Conservation (phyloP, 2,113 vertebrate genomes). For the Piprites chloris region DNA sequence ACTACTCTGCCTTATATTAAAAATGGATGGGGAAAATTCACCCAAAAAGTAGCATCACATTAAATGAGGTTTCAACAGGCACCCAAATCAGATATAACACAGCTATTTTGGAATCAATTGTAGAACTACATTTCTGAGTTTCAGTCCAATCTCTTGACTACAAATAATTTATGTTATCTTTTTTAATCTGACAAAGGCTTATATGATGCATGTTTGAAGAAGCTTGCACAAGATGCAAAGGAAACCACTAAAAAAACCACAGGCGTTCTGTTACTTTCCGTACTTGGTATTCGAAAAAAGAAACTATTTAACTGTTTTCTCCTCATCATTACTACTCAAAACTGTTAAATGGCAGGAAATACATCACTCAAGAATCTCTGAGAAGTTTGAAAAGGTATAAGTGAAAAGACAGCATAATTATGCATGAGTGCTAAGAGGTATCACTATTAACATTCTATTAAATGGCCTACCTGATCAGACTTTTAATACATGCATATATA, state of each 20-base stretch:
- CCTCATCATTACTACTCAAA: conserved; percentile 14
- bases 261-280: not conserved
- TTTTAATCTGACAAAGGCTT: not conserved
- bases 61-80: not conserved
- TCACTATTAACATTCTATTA: not conserved
- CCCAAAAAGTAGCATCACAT: not conserved
- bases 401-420: conserved; percentile 33
- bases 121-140: not conserved
- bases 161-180: not conserved
- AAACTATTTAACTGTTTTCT: conserved; percentile 12
- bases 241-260: not conserved
- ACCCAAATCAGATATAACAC: not conserved
- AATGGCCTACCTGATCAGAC: not conserved
- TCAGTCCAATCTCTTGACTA: not conserved
- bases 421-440: not conserved
- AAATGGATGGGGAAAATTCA: not conserved
- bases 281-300: conserved; percentile 13
- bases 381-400: conserved; percentile 17
- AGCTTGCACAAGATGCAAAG: not conserved
- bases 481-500: not conserved
- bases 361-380: not conserved
- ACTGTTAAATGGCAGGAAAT: conserved; percentile 25
- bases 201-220: not conserved
- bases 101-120: not conserved
- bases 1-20: not conserved